Evolutionary conservation across 2,888 invertebrate genomes (phyloP).

Genomic region (Drosophila paracracens): DNA sequence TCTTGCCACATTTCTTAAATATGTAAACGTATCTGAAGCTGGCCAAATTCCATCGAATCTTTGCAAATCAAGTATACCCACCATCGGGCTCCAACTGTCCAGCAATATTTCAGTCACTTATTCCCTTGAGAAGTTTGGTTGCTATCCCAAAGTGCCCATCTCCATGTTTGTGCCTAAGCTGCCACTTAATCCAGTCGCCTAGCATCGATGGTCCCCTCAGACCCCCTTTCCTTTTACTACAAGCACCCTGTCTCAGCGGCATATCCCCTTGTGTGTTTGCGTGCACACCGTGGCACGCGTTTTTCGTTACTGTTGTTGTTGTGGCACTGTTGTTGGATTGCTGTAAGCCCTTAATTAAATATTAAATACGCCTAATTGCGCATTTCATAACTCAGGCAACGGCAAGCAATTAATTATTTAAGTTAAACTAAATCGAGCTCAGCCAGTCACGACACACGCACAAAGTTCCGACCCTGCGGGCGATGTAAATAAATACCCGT

Average conservation of each 20-base stretch:
- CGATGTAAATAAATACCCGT: conserved; percentile 40
- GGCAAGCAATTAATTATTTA: conserved; percentile 79
- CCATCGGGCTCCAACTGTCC: conserved; percentile 55
- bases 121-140: conserved; percentile 34
- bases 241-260: conserved; percentile 3
- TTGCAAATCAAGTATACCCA: conserved; percentile 69
- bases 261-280: conserved; percentile 46
- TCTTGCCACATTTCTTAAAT: conserved; percentile 27
- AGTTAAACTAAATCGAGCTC: conserved; percentile 78
- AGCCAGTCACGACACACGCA: conserved; percentile 53
- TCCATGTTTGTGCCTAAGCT: conserved; percentile 61
- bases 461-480: conserved; percentile 38
- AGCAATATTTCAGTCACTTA: conserved; percentile 55
- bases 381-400: conserved; percentile 80
- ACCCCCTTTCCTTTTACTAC: not conserved
- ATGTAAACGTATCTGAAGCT: conserved; percentile 25
- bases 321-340: conserved; percentile 37
- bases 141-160: conserved; percentile 18
- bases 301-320: conserved; percentile 28
- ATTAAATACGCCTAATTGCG: conserved; percentile 80
- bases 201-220: conserved; percentile 10
- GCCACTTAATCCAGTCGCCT: conserved; percentile 77
- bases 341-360: conserved; percentile 78
- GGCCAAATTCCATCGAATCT: conserved; percentile 43
- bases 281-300: conserved; percentile 41